Conservation (phyloP, 2,888 invertebrate genomes). For the Archips crataeganus region DNA sequence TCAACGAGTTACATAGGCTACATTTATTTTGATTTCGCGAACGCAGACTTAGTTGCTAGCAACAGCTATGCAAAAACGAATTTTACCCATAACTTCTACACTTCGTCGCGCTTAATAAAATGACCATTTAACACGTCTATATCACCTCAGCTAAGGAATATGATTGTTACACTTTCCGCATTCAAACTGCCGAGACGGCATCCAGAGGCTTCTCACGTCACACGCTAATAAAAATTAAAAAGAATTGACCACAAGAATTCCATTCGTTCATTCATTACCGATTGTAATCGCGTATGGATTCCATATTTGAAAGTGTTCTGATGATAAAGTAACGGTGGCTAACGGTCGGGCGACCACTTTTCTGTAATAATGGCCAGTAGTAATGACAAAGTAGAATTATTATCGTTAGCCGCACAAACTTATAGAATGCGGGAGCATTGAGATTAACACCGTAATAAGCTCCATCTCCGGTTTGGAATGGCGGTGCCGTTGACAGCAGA, state of each 20-base stretch:
- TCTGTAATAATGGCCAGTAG: constrained; percentile 49
- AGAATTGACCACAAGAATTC: constrained; percentile 27
- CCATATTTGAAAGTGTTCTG: constrained; percentile 60
- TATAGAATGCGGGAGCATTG: constrained; percentile 15
- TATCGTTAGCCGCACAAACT: constrained; percentile 37
- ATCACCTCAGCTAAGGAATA: background rate
- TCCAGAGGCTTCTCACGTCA: constrained; percentile 11
- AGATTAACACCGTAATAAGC: background rate
- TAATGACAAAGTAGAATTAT: constrained; percentile 57
- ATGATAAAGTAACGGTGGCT: constrained; percentile 57
- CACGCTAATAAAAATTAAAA: constrained; percentile 27
- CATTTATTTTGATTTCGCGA: too few relatives aligned
- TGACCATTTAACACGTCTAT: constrained; percentile 18
- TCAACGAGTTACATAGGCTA: too few relatives aligned
- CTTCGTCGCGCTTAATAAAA: constrained; percentile 9
- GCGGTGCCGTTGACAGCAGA: constrained; percentile 6
- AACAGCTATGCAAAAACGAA: background rate
- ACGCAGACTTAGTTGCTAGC: too few relatives aligned
- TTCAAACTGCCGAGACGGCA: constrained; percentile 9
- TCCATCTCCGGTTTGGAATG: background rate
- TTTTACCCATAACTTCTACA: background rate
- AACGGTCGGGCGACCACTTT: constrained; percentile 56
- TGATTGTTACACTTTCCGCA: constrained; percentile 24
- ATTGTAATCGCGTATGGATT: constrained; percentile 57
- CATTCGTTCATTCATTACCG: constrained; percentile 49